Evolutionary conservation across 64 coral and sea anemone species (phyloP).

Genomic region (Porites australiensis): DNA sequence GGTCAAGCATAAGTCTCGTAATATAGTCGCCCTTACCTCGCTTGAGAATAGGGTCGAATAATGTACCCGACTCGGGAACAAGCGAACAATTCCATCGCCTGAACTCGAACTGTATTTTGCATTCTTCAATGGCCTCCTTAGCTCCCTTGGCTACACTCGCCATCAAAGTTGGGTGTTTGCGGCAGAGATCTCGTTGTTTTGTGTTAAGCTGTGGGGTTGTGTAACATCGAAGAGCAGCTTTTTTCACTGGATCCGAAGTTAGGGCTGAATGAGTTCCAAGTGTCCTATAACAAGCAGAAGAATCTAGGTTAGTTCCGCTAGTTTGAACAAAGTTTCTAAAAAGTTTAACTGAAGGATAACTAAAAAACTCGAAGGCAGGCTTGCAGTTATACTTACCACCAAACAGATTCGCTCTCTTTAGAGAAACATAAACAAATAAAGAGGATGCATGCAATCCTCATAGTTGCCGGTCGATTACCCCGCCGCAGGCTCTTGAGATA

Average conservation of each 20-base stretch:
- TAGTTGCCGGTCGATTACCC: slow-evolving; percentile 38
- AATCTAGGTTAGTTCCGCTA: neutral
- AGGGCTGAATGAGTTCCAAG: slow-evolving; percentile 87
- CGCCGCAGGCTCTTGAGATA: slow-evolving; percentile 21
- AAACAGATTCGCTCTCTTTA: slow-evolving; percentile 64
- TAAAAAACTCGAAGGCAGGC: slow-evolving; percentile 31
- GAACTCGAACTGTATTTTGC: slow-evolving; percentile 79
- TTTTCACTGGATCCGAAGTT: slow-evolving; percentile 85
- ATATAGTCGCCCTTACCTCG: slow-evolving; percentile 65
- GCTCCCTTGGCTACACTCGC: slow-evolving; percentile 83
- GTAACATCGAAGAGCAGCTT: slow-evolving; percentile 76
- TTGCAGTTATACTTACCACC: slow-evolving; percentile 84
- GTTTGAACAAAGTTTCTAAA: slow-evolving; percentile 1
- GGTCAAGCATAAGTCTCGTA: slow-evolving; percentile 24
- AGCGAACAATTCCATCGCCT: slow-evolving; percentile 92
- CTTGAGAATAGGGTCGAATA: slow-evolving; percentile 79
- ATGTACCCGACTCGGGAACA: slow-evolving; percentile 80
- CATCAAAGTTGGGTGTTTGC: slow-evolving; percentile 81
- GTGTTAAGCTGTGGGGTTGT: slow-evolving; percentile 85
- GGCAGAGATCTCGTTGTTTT: slow-evolving; percentile 83
- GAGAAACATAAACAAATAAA: slow-evolving; percentile 62
- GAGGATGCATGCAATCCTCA: slow-evolving; percentile 44
- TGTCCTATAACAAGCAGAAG: slow-evolving; percentile 64
- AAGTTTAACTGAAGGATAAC: slow-evolving; percentile 13
- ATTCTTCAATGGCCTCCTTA: slow-evolving; percentile 77